Conservation (phyloP, 1,140 invertebrate species). For the Lepidurus arcticus region DNA sequence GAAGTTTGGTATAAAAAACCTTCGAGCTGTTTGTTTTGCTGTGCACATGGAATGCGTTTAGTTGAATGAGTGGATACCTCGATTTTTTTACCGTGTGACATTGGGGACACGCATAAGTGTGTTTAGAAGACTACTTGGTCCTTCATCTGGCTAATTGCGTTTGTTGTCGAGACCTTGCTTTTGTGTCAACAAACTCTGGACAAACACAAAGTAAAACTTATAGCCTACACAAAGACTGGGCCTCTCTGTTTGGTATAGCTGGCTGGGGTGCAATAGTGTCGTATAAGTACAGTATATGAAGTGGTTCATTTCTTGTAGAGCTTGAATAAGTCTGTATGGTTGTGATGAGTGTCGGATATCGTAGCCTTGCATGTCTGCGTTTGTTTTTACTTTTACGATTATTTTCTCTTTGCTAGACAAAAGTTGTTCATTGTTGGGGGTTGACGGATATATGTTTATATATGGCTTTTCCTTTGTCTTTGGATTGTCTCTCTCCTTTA, state of each 20-base stretch:
- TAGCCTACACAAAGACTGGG: not conserved
- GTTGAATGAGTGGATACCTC: not conserved
- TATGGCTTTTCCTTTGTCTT: slow-evolving; percentile 20
- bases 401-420: not conserved
- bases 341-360: not conserved
- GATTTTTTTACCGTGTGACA: not conserved
- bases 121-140: not conserved
- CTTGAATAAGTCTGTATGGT: not conserved
- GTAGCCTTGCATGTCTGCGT: not conserved
- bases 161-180: not conserved
- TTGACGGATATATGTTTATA: slow-evolving; percentile 24
- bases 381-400: not conserved
- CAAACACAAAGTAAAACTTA: not conserved
- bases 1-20: too few species aligned
- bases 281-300: not conserved
- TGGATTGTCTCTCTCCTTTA: slow-evolving; percentile 48
- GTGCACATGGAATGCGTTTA: not conserved
- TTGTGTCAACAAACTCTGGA: not conserved
- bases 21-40: not conserved
- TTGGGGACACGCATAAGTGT: not conserved
- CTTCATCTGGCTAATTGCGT: not conserved
- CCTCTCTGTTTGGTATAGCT: not conserved
- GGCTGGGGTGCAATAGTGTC: not conserved
- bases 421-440: slow-evolving; percentile 6
- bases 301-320: not conserved